Evolutionary conservation across 2,888 invertebrate genomes (phyloP).

Genomic region (Acanthosepion pharaonis): DNA sequence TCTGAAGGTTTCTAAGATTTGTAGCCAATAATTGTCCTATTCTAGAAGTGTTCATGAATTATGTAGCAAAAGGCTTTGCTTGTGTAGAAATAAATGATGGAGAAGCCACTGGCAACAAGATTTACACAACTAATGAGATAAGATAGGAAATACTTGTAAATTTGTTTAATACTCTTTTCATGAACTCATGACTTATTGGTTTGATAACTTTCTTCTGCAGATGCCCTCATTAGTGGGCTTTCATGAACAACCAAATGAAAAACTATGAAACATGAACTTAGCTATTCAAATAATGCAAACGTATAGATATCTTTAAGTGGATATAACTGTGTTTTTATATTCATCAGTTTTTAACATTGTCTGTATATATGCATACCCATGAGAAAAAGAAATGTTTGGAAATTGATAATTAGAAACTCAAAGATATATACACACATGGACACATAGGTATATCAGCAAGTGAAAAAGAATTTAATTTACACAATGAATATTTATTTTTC

Average conservation of each 20-base stretch:
- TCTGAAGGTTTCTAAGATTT: background rate
- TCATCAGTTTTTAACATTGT: background rate
- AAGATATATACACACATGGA: background rate
- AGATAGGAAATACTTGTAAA: background rate
- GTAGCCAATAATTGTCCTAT: background rate
- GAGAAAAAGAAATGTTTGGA: background rate
- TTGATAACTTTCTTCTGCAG: background rate
- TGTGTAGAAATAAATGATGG: background rate
- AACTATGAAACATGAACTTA: background rate
- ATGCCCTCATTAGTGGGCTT: background rate
- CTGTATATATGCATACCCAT: background rate
- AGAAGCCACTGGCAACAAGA: background rate
- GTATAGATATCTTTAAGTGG: background rate
- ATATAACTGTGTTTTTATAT: background rate
- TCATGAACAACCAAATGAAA: background rate
- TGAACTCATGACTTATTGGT: background rate
- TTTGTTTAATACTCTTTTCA: background rate
- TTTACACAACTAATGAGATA: constrained; percentile 33
- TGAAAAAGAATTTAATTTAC: background rate
- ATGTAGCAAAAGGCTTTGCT: background rate
- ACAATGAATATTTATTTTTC: background rate
- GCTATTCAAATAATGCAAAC: background rate
- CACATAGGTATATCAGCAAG: background rate
- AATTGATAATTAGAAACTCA: background rate
- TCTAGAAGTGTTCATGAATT: background rate